Evolutionary conservation across 2,113 vertebrate genomes (phyloP).

Genomic region (Capreolus pygargus): DNA sequence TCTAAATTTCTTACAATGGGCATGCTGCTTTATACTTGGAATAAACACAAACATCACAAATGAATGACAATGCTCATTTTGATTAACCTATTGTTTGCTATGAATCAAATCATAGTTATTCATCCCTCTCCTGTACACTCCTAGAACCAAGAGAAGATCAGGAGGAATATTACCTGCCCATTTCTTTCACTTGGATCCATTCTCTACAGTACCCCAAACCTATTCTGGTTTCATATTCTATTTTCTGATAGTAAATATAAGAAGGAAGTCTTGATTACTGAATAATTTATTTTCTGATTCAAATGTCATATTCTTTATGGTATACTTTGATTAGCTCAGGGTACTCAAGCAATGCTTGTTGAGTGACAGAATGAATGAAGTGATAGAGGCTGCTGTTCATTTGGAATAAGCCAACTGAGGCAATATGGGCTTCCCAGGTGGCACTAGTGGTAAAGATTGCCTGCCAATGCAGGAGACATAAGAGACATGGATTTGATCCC

Average conservation of each 20-base stretch:
- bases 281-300: not conserved
- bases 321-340: not conserved
- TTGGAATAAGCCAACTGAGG: not conserved
- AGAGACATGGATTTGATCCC: not conserved
- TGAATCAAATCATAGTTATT: not conserved
- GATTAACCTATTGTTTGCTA: not conserved
- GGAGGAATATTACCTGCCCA: not conserved
- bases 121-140: rapidly evolving
- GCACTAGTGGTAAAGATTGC: not conserved
- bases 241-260: not conserved
- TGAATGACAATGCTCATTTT: not conserved
- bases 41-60: not conserved
- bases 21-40: not conserved
- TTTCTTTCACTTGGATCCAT: not conserved
- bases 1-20: not conserved
- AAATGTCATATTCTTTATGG: not conserved
- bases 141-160: not conserved
- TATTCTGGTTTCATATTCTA: not conserved
- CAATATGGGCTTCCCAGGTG: not conserved
- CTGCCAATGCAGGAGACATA: not conserved
- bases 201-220: not conserved
- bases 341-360: not conserved
- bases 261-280: not conserved
- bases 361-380: not conserved
- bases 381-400: not conserved